Conservation (phyloP, 1,140 invertebrate genomes). For the Drosophila ficusphila region DNA sequence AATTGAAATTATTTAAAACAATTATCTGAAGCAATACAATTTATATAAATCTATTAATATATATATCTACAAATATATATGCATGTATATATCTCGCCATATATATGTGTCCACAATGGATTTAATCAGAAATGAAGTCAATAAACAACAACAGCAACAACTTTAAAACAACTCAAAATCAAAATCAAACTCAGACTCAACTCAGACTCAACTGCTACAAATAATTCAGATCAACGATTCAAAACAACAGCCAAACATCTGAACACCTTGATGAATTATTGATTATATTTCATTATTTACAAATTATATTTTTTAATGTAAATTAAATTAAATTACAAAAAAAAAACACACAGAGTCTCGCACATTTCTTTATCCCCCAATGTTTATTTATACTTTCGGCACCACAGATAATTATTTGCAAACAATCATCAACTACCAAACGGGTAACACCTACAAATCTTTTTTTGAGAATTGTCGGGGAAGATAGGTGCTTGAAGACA, state of each 20-base stretch:
- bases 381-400: not conserved
- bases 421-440: not conserved
- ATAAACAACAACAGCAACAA: constrained; percentile 57
- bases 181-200: constrained; percentile 50
- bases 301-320: constrained; percentile 81
- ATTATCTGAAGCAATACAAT: constrained; percentile 52
- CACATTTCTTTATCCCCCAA: constrained; percentile 29
- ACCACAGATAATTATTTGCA: not conserved
- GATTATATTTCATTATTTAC: constrained; percentile 79
- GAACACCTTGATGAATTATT: constrained; percentile 69
- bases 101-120: constrained; percentile 47
- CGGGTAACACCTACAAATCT: not conserved
- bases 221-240: constrained; percentile 71
- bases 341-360: constrained; percentile 41
- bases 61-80: constrained; percentile 49
- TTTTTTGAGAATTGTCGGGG: not conserved
- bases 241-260: constrained; percentile 67
- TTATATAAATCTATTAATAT: constrained; percentile 51
- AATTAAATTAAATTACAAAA: constrained; percentile 80
- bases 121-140: constrained; percentile 59
- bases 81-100: constrained; percentile 48
- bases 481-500: too few relatives aligned
- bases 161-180: constrained; percentile 54
- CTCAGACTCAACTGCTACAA: constrained; percentile 56
- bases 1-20: constrained; percentile 57